phyloP scores from a whole-genome alignment of 2,888 invertebrate genomes.

The Apodemia zela region DNA sequence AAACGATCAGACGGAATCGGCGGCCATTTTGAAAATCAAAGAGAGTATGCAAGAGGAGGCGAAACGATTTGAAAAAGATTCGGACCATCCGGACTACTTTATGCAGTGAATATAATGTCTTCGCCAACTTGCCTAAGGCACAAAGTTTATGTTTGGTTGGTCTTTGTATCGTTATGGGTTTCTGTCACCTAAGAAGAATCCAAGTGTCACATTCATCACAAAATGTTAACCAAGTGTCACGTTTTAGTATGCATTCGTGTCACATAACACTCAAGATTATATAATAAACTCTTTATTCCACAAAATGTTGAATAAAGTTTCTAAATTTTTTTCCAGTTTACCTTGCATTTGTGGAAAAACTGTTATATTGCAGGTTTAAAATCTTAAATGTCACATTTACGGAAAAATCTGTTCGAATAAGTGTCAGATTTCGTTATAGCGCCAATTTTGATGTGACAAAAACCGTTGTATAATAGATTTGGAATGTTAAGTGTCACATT shows the following conservation, averaged over 20 bases:
- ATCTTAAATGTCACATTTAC: too few relatives aligned
- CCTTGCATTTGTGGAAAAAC: too few relatives aligned
- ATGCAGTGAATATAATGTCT: conserved; percentile 87
- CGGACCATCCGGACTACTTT: conserved; percentile 97
- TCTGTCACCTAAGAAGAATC: neutral
- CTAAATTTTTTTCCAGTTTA: too few relatives aligned
- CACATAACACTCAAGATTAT: too few relatives aligned
- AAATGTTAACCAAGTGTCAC: neutral
- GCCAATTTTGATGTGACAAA: too few relatives aligned
- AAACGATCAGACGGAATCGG: conserved; percentile 97
- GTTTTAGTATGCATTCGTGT: neutral
- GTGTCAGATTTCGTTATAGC: too few relatives aligned
- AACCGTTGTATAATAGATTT: too few relatives aligned
- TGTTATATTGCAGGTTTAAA: too few relatives aligned
- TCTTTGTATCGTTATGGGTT: neutral
- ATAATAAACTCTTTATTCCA: too few relatives aligned
- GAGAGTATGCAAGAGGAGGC: conserved; percentile 99
- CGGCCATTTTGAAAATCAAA: conserved; percentile 99
- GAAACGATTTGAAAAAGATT: conserved; percentile 98
- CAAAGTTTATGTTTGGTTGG: conserved; percentile 3
- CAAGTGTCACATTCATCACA: neutral
- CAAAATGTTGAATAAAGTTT: too few relatives aligned
- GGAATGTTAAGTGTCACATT: too few relatives aligned
- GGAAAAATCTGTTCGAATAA: too few relatives aligned
- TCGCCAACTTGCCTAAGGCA: conserved; percentile 39